Evolutionary conservation across 2,888 invertebrate genomes (phyloP).

Genomic region (Ditula angustiorana): DNA sequence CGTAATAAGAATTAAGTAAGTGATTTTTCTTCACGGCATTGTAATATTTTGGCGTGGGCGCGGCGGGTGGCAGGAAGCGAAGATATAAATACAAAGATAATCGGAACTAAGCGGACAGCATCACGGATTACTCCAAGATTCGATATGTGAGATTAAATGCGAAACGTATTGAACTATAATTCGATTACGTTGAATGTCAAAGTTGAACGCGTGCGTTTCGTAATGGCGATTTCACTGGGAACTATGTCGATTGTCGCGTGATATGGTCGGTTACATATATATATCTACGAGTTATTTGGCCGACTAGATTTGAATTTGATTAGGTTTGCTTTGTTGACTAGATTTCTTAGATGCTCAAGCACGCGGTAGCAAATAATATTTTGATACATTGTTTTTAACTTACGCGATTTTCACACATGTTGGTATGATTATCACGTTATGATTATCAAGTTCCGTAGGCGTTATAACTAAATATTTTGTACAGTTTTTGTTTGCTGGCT

Average conservation of each 20-base stretch:
- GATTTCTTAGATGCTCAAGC: too few species aligned
- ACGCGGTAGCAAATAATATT: too few species aligned
- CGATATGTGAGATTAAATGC: constrained; percentile 57
- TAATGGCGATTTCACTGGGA: constrained; percentile 36
- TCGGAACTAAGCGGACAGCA: constrained; percentile 49
- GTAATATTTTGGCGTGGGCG: constrained; percentile 43
- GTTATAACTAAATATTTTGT: too few species aligned
- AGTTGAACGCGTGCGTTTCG: constrained; percentile 55
- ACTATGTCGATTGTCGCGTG: constrained; percentile 47
- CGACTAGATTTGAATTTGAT: background rate
- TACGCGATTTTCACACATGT: too few species aligned
- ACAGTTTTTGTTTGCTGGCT: too few species aligned
- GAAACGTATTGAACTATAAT: constrained; percentile 62
- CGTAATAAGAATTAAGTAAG: too few species aligned
- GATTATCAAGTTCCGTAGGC: too few species aligned
- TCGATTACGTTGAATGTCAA: constrained; percentile 66
- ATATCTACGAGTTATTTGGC: background rate
- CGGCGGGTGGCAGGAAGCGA: constrained; percentile 60
- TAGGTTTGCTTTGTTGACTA: background rate
- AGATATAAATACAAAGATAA: constrained; percentile 62
- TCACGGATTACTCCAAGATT: constrained; percentile 58
- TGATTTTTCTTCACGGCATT: background rate
- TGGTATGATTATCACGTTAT: too few species aligned
- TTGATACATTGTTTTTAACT: too few species aligned
- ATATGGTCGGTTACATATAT: too few species aligned